Conservation (phyloP, 23 tunicate genomes). For the Halocynthia roretzi region DNA sequence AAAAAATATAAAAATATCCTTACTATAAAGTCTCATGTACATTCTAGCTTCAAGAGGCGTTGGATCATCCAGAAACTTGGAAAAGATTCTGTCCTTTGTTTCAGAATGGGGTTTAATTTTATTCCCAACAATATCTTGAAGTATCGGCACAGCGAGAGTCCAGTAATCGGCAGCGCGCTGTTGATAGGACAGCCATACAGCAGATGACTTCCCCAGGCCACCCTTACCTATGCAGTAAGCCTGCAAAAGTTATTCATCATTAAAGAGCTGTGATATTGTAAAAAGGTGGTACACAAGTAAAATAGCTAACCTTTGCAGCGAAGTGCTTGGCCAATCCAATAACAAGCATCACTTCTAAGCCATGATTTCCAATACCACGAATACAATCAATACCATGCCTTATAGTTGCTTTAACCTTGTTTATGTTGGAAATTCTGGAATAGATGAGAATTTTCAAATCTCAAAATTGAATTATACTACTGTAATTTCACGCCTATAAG, state of each 20-base stretch:
- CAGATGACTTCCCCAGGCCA: conserved; percentile 14
- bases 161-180: conserved; percentile 70
- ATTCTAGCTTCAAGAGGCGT: conserved; percentile 37
- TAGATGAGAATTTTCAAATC: background rate
- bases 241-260: conserved; percentile 5
- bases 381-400: conserved; percentile 59
- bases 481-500: too few relatives aligned
- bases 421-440: conserved; percentile 15
- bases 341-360: conserved; percentile 39
- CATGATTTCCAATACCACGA: conserved; percentile 67
- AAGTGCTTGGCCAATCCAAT: conserved; percentile 78
- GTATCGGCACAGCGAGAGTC: conserved; percentile 47
- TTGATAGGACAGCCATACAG: conserved; percentile 56
- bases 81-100: conserved; percentile 49
- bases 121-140: conserved; percentile 3
- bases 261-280: background rate
- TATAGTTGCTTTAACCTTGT: conserved; percentile 17
- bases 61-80: conserved; percentile 37
- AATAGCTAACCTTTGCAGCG: conserved; percentile 51
- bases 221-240: conserved; percentile 10
- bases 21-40: conserved; percentile 19
- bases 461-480: too few relatives aligned
- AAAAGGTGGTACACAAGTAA: background rate
- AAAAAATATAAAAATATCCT: background rate
- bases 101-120: conserved; percentile 17